Evolutionary conservation across 2,797 vertebrate genomes (phyloP), one percentile per base, ranked within the genome.

Genomic region (Anabas testudineus): DNA sequence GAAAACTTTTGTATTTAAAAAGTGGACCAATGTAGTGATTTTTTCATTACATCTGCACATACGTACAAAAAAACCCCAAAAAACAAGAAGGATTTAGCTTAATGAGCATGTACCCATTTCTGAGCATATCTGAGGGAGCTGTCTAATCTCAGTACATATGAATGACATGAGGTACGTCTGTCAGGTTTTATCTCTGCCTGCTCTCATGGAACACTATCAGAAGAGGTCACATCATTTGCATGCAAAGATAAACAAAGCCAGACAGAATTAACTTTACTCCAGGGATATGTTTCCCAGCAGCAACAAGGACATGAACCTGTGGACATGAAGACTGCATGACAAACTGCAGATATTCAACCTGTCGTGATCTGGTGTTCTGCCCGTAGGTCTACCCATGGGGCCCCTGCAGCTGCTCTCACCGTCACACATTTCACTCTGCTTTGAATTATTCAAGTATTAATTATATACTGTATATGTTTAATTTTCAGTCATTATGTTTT

Each of bases 211-310:
- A 47, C 22, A 30, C 62, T 39, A 54, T 71, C 73, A 67, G 52
- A 61, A 61, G 36, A 60, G 67, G 67, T 80, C 67, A 67, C 48
- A 30, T 62, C 34, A 71, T 80, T 71, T 68, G 54, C 66, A 77
- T 77, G 67, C 49, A 56, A 51, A 56, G 56, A 71, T 64, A 71
- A 71, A 74, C 57, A 76, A 19, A 69, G 69, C 21, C 13, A 48
- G 52, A 67, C 10, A 28, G 12, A 19, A 42, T 52, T 45, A 77
- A 71, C 62, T 68, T 63, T 19, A 34, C 56, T 47, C 32, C 55
- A 9, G 24, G 28, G 24, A 45, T 15, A 57, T 57, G 61, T 26
- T 47, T 56, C 45, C 48, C 14, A 19, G 24, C 12, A 12, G 12
- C 41, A 58, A n/a, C 69, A 55, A 71, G 36, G 67, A 67, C 60